Base-by-base conservation (phyloP, 2,113 vertebrate genomes). In the Salvelinus namaycush region DNA sequence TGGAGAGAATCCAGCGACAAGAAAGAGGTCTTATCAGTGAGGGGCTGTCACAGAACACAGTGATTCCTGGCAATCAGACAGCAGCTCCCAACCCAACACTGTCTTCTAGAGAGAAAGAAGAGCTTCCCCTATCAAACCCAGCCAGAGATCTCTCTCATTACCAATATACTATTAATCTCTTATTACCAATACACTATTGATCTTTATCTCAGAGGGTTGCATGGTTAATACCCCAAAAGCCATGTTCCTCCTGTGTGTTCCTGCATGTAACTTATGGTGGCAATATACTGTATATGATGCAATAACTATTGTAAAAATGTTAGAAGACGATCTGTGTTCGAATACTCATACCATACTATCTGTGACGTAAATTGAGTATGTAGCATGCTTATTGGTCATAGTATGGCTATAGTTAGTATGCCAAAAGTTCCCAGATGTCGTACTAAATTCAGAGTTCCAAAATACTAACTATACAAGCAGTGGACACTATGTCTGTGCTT, bases 11-110 rank as follows among this genome's bases (percentile, higher is more conserved):
- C 59, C 66, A 76, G 29, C 18, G 39, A 34, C 27, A 76, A 34
- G 44, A 59, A 6, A 62, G 14, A 18, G 6, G 51, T 69, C 49
- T 73, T 73, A 73, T 73, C 71, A 73, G 75, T 12, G 27, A 29
- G 49, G 14, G 14, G 8, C 31, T 70, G 67, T 57, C 75, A 69
- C 18, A 60, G 31, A 54, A 54, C 49, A 16, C 51, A 18, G 12
- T 18, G 51, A 54, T 54, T 54, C 51, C 16, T 54, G 51, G 51
- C 51, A 54, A 54, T 54, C 14, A 59, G 51, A 31, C 22, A 20
- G 14, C 49, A 73, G 29, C 54, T 73, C 29, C 27, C 70, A 22
- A 27, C 59, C n/a, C 20, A 62, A 20, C 59, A 20, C 6, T 3
- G 59, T 62, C n/a, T 11, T n/a, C 7, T 11, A 62, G 18, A 24